Percentiles rank a stretch among this genome's conserved stretches.
These are phyloP conservation scores for Uropetala carovei DNA, from an alignment of 2,888 invertebrate genomes.

Conservation along the genomic window DNA sequence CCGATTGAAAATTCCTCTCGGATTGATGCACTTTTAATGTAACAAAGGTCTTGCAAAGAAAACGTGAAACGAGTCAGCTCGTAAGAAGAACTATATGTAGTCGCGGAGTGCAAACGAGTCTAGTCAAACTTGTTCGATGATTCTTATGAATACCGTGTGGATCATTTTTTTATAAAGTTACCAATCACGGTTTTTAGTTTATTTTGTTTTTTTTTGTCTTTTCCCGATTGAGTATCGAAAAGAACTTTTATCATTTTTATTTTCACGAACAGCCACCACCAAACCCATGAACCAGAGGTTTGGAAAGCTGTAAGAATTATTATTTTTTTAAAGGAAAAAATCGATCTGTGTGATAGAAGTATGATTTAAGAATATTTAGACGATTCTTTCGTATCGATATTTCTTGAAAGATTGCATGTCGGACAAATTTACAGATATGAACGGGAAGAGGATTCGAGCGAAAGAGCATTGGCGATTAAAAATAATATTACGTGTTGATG, in stretches of 20 bases:
- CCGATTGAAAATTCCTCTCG: not conserved
- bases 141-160: constrained; percentile 43
- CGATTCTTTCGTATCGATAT: not conserved
- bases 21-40: not conserved
- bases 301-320: not conserved
- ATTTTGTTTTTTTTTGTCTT: constrained; percentile 13
- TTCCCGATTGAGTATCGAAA: not conserved
- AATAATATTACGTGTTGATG: not conserved
- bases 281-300: not conserved
- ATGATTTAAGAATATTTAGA: not conserved
- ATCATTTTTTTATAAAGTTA: constrained; percentile 54
- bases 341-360: not conserved
- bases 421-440: not conserved
- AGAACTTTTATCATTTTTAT: not conserved
- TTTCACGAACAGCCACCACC: not conserved
- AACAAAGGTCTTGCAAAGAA: not conserved
- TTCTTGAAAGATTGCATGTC: constrained; percentile 31
- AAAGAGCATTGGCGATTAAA: not conserved
- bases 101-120: constrained; percentile 50
- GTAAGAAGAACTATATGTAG: not conserved
- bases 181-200: not conserved
- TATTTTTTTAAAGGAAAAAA: not conserved
- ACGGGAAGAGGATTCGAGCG: not conserved
- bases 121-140: constrained; percentile 59
- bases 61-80: not conserved